Conservation (phyloP, 1,140 invertebrate genomes). For the Drosophila willistoni region DNA sequence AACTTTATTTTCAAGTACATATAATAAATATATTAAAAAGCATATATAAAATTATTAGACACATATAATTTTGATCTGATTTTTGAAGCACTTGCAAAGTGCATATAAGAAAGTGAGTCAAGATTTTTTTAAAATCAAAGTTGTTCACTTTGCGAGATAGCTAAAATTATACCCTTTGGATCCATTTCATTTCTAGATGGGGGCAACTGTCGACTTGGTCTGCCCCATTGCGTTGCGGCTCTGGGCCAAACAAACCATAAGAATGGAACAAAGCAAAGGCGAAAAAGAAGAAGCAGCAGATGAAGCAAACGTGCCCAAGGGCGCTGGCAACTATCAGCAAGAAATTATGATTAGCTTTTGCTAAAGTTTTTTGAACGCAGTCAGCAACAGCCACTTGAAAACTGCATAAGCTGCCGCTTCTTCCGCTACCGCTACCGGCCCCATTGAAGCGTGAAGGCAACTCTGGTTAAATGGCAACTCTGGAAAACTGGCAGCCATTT, state of each 20-base stretch:
- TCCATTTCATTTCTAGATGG: no score
- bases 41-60: no score
- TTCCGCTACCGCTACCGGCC: slow-evolving; percentile 1
- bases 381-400: slow-evolving; percentile 63
- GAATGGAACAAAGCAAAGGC: not conserved
- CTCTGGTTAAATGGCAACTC: not conserved
- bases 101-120: no score
- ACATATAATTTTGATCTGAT: no score
- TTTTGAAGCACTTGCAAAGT: no score
- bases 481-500: slow-evolving; percentile 9
- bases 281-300: slow-evolving; percentile 13
- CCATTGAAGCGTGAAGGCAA: slow-evolving; percentile 41
- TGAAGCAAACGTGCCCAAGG: slow-evolving; percentile 43
- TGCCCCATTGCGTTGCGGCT: not conserved
- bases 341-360: slow-evolving; percentile 79
- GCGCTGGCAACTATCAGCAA: slow-evolving; percentile 52
- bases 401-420: slow-evolving; percentile 38
- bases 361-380: slow-evolving; percentile 69
- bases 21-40: no score
- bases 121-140: no score
- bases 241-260: not conserved
- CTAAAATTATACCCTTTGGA: no score
- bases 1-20: no score
- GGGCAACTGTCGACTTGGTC: not conserved
- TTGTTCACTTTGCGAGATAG: no score